Percentiles rank a stretch among this genome's conserved stretches.
Evolutionary conservation across 2,888 invertebrate genomes (phyloP).

Genomic region (Chrysomela aeneicollis): DNA sequence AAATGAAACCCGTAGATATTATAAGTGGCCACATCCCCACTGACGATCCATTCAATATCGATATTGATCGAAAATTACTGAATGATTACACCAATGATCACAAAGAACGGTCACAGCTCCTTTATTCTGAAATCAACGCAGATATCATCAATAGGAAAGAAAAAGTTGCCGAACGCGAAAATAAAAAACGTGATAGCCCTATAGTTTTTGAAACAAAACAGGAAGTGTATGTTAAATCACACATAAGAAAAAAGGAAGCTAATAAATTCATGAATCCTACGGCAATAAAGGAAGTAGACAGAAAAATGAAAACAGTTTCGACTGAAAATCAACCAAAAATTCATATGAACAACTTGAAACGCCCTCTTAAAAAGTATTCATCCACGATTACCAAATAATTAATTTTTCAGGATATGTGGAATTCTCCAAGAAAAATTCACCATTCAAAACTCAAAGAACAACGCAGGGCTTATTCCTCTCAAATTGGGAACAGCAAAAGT

Average conservation of each 20-base stretch:
- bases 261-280: neutral
- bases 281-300: neutral
- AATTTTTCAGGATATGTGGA: neutral
- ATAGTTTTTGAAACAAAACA: neutral
- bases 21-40: neutral
- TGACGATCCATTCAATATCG: neutral
- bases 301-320: neutral
- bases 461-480: neutral
- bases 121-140: neutral
- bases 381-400: neutral
- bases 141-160: conserved; percentile 3
- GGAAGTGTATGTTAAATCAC: neutral
- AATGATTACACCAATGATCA: neutral
- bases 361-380: neutral
- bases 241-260: too few relatives aligned
- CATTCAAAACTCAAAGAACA: neutral
- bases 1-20: neutral
- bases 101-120: neutral
- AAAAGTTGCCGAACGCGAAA: neutral
- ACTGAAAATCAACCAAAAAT: neutral
- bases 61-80: neutral
- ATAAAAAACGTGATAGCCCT: neutral
- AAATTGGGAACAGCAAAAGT: neutral
- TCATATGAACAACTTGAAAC: neutral
- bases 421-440: neutral